Evolutionary conservation across 1,140 invertebrate genomes (phyloP).

Genomic region (Ganaspis sp.): DNA sequence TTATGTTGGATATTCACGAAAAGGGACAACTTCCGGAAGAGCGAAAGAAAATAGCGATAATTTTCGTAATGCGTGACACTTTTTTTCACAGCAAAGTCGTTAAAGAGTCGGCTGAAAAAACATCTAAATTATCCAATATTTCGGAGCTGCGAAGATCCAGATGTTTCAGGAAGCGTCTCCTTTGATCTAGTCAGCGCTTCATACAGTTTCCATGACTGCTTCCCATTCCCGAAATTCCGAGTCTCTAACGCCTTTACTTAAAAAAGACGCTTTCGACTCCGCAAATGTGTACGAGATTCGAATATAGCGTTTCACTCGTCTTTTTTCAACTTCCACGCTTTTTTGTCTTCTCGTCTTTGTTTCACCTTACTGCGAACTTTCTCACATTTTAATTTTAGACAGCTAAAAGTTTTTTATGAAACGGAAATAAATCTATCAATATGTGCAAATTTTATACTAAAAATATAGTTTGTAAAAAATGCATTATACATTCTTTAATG

Average conservation of each 20-base stretch:
- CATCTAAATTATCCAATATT: slow-evolving; percentile 21
- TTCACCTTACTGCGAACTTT: background rate
- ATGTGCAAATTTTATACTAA: no score
- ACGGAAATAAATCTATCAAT: no score
- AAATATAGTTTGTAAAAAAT: no score
- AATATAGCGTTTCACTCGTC: background rate
- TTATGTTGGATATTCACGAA: no score
- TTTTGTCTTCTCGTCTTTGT: background rate
- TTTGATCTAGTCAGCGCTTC: slow-evolving; percentile 15
- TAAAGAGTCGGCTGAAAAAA: background rate
- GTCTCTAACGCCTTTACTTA: background rate
- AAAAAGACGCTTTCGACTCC: background rate
- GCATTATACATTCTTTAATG: no score
- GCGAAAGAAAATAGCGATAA: background rate
- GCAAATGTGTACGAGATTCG: slow-evolving; percentile 4
- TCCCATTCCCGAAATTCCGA: background rate
- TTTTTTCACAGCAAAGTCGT: background rate
- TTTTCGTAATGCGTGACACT: background rate
- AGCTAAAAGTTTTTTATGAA: no score
- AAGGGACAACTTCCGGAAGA: background rate
- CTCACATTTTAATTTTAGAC: background rate
- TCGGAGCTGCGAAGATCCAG: slow-evolving; percentile 6
- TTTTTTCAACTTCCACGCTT: background rate
- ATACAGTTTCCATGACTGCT: background rate
- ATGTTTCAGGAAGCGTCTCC: background rate